phyloP scores from a whole-genome alignment of 2,888 invertebrate species.

The Diarsia dahlii region DNA sequence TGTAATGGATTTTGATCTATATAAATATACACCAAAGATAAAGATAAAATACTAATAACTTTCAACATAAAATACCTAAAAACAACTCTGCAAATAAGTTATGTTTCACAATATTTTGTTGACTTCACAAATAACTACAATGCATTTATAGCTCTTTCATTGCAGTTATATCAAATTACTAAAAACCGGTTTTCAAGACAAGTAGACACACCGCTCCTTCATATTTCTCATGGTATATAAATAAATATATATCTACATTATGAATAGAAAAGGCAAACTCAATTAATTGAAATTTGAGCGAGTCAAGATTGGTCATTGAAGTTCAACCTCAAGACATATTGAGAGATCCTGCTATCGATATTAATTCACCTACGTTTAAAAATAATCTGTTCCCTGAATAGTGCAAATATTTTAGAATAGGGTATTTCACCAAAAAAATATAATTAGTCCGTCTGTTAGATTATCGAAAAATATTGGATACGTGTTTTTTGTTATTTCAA shows the following conservation, averaged over 20 bases:
- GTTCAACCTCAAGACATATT: no score
- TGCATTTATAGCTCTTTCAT: constrained; percentile 20
- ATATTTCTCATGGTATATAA: not conserved
- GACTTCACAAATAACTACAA: constrained; percentile 19
- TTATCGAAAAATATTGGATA: no score
- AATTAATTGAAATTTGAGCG: not conserved
- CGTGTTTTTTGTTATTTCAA: no score
- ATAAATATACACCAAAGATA: no score
- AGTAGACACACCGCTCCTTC: no score
- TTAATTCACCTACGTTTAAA: no score
- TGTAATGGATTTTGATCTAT: not conserved
- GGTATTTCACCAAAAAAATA: no score
- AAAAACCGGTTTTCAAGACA: not conserved
- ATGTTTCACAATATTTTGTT: constrained; percentile 12
- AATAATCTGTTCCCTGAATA: constrained; percentile 6
- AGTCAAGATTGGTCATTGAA: not conserved
- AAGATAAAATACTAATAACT: no score
- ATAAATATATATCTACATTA: not conserved
- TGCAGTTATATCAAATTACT: constrained; percentile 14
- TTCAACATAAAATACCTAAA: not conserved
- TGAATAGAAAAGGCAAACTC: not conserved
- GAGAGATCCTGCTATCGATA: no score
- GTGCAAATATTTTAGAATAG: not conserved
- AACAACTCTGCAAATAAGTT: not conserved
- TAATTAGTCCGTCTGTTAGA: no score